Conservation (phyloP, 2,888 invertebrate genomes). For the Tridacna gigas region DNA sequence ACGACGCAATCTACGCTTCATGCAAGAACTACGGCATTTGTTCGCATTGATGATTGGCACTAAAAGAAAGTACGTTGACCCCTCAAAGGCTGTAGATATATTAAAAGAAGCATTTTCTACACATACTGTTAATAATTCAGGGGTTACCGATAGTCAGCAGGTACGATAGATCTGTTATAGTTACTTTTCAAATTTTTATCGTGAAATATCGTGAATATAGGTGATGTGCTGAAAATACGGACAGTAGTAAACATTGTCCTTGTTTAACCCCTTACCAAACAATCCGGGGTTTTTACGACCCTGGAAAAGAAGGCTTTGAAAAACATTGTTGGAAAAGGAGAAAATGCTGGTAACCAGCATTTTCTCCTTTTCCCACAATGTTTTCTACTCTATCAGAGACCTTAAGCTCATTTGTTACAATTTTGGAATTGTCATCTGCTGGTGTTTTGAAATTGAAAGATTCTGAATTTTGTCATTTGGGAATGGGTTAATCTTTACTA, state of each 20-base stretch:
- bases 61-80: slow-evolving; percentile 85
- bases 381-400: neutral
- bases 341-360: slow-evolving; percentile 10
- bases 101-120: slow-evolving; percentile 85
- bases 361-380: neutral
- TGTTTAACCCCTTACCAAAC: neutral
- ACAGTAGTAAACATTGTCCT: neutral
- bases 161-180: slow-evolving; percentile 47
- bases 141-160: slow-evolving; percentile 84
- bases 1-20: slow-evolving; percentile 83
- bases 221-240: too few relatives aligned
- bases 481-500: too few relatives aligned
- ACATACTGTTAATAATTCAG: slow-evolving; percentile 77
- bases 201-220: too few relatives aligned
- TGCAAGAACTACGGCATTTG: slow-evolving; percentile 84
- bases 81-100: slow-evolving; percentile 85
- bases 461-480: too few relatives aligned
- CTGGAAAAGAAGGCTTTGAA: neutral
- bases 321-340: slow-evolving; percentile 2
- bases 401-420: too few relatives aligned
- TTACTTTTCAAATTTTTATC: too few relatives aligned
- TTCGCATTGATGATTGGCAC: slow-evolving; percentile 85
- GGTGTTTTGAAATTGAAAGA: too few relatives aligned
- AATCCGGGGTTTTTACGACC: neutral
- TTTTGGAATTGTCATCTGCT: too few relatives aligned